A percentile compares a stretch with the other conserved stretches of the same genome.
phyloP scores from a whole-genome alignment of 2,113 vertebrate species.

The Dicentrarchus labrax region DNA sequence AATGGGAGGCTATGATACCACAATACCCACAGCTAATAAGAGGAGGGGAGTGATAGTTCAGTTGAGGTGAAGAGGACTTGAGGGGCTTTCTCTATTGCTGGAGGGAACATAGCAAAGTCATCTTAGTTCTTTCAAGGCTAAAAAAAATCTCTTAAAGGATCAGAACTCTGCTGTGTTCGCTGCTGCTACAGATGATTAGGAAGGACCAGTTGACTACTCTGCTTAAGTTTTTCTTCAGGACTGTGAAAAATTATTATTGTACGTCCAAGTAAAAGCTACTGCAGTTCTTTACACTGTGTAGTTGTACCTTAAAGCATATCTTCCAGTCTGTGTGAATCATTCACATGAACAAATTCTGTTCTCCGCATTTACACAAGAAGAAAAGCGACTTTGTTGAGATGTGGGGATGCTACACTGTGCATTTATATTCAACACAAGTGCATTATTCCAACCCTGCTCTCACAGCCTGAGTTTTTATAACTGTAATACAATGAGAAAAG shows the following conservation, averaged over 20 bases:
- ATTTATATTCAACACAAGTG: background rate
- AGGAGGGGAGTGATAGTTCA: conserved; percentile 15
- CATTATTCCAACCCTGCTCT: background rate
- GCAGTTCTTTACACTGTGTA: background rate
- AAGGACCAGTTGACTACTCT: background rate
- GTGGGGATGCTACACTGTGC: background rate
- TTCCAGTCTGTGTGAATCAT: background rate
- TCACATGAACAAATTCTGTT: background rate
- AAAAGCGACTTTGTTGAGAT: background rate
- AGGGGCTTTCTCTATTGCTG: conserved; percentile 18
- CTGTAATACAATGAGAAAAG: background rate
- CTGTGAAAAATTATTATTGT: background rate
- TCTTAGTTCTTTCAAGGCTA: background rate
- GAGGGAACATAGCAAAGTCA: conserved; percentile 15
- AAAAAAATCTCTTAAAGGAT: conserved; percentile 5
- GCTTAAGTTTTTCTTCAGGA: background rate
- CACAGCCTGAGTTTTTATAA: background rate
- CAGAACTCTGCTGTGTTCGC: background rate
- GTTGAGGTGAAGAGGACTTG: conserved; percentile 3
- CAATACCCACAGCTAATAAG: background rate
- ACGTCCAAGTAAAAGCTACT: background rate
- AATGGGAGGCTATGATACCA: background rate
- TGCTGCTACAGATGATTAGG: background rate
- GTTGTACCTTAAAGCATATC: background rate
- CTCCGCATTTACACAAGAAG: conserved; percentile 1